A percentile compares a stretch with the other conserved stretches of the same genome.
phyloP scores from a whole-genome alignment of 1,140 invertebrate species.

The Aphis craccivora region DNA sequence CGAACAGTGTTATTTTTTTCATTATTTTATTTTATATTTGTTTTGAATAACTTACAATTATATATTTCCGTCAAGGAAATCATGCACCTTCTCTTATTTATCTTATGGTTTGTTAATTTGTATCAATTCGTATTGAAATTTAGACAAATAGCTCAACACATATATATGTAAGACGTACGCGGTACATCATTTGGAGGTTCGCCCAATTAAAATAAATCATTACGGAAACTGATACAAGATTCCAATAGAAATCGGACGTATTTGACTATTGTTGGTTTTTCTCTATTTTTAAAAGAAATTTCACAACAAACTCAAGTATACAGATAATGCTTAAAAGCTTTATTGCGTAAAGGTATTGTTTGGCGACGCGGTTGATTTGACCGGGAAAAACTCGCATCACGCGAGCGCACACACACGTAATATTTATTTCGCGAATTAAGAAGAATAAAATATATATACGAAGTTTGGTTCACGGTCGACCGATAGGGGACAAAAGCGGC shows the following conservation, averaged over 20 bases:
- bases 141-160: background rate
- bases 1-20: background rate
- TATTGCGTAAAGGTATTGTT: background rate
- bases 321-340: conserved; percentile 10
- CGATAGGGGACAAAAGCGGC: conserved; percentile 50
- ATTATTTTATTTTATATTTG: background rate
- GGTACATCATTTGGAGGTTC: too few relatives aligned
- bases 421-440: conserved; percentile 50
- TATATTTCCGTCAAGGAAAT: background rate
- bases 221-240: too few relatives aligned
- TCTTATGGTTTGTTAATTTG: background rate
- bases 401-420: background rate
- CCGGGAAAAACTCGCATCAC: conserved; percentile 39
- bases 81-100: too few relatives aligned
- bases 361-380: conserved; percentile 26
- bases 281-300: background rate
- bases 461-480: conserved; percentile 35
- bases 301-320: background rate
- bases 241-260: background rate
- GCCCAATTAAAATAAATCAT: too few relatives aligned
- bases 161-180: too few relatives aligned
- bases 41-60: background rate
- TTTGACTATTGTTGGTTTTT: background rate
- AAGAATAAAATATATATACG: conserved; percentile 19
- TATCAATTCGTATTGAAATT: background rate